Conservation (phyloP, 2,888 invertebrate genomes). For the Drosophila testacea region DNA sequence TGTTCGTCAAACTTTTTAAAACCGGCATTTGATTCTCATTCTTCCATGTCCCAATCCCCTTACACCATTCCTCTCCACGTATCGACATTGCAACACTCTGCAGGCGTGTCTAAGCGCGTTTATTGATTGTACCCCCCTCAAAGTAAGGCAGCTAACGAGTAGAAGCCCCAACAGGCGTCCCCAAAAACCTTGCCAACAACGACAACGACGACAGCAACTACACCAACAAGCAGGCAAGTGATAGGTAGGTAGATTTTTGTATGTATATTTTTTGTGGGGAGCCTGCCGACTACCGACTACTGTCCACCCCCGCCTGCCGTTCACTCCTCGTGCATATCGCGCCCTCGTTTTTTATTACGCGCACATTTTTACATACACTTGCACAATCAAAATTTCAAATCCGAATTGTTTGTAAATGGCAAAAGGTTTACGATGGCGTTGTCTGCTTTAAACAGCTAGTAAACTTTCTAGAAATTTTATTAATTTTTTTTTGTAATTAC, state of each 20-base stretch:
- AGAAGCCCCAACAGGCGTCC: slow-evolving; percentile 55
- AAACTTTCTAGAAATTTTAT: slow-evolving; percentile 42
- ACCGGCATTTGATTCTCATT: slow-evolving; percentile 62
- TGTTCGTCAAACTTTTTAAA: slow-evolving; percentile 41
- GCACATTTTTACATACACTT: slow-evolving; percentile 80
- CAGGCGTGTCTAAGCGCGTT: slow-evolving; percentile 61
- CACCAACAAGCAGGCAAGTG: slow-evolving; percentile 49
- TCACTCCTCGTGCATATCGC: slow-evolving; percentile 70
- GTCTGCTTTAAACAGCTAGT: slow-evolving; percentile 15
- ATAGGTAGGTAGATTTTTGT: slow-evolving; percentile 78
- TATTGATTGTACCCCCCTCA: slow-evolving; percentile 69
- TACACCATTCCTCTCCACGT: neutral
- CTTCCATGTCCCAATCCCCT: neutral
- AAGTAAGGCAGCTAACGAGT: slow-evolving; percentile 31
- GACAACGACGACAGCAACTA: slow-evolving; percentile 37
- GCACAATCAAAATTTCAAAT: slow-evolving; percentile 63
- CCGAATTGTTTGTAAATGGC: slow-evolving; percentile 38
- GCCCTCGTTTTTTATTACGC: slow-evolving; percentile 80
- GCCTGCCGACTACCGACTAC: slow-evolving; percentile 54
- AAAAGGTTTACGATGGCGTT: slow-evolving; percentile 23
- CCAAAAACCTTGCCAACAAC: slow-evolving; percentile 70
- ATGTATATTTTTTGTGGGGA: slow-evolving; percentile 68
- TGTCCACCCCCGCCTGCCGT: slow-evolving; percentile 32
- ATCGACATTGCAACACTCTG: slow-evolving; percentile 22
- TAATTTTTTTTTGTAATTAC: slow-evolving; percentile 63